phyloP scores from a whole-genome alignment of 1,140 invertebrate genomes.

The Galleria mellonella region DNA sequence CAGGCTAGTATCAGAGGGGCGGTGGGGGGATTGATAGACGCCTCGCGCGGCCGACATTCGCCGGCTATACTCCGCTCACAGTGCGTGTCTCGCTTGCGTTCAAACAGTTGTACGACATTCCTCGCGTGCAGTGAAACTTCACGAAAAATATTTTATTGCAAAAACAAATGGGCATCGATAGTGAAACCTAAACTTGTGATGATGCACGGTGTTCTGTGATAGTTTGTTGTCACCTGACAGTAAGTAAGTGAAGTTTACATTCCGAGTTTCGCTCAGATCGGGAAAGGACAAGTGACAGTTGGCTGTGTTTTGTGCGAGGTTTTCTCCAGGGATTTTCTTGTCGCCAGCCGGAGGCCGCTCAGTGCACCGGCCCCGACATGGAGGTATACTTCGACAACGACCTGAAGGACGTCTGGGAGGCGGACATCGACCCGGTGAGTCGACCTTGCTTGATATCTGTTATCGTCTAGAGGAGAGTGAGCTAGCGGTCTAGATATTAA shows the following conservation, averaged over 20 bases:
- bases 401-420: slow-evolving; percentile 85
- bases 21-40: slow-evolving; percentile 24
- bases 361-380: slow-evolving; percentile 65
- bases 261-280: slow-evolving; percentile 46
- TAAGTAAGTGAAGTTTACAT: slow-evolving; percentile 45
- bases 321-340: slow-evolving; percentile 38
- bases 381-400: slow-evolving; percentile 83
- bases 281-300: slow-evolving; percentile 55
- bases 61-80: slow-evolving; percentile 31
- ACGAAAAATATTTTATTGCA: slow-evolving; percentile 38
- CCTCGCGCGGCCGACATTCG: slow-evolving; percentile 35
- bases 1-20: slow-evolving; percentile 22
- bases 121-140: slow-evolving; percentile 61
- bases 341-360: slow-evolving; percentile 47
- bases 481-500: slow-evolving; percentile 8
- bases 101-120: slow-evolving; percentile 24
- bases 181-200: slow-evolving; percentile 63
- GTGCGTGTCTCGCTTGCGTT: slow-evolving; percentile 16
- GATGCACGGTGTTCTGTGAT: slow-evolving; percentile 39
- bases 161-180: slow-evolving; percentile 63
- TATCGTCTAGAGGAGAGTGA: slow-evolving; percentile 35
- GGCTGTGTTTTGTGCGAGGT: slow-evolving; percentile 48
- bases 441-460: slow-evolving; percentile 43
- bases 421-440: slow-evolving; percentile 85
- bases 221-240: slow-evolving; percentile 21